Evolutionary conservation across 2,888 invertebrate genomes (phyloP).

Genomic region (Ptychoptera contaminata): DNA sequence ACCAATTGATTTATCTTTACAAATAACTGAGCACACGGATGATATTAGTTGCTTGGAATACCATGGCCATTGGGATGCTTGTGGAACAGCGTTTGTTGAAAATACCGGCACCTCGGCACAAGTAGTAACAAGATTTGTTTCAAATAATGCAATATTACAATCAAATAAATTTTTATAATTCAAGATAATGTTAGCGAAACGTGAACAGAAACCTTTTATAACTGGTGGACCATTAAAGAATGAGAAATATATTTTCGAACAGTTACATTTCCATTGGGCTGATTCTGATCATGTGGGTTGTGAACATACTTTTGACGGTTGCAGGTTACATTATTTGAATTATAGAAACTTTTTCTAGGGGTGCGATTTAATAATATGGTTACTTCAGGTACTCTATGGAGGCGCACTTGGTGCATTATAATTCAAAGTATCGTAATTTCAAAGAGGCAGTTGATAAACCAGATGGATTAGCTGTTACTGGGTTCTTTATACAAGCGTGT

Average conservation of each 20-base stretch:
- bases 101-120: slow-evolving; percentile 36
- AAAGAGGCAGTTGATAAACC: slow-evolving; percentile 47
- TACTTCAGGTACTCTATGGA: slow-evolving; percentile 64
- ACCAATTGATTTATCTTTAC: slow-evolving; percentile 30
- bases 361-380: neutral
- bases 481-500: slow-evolving; percentile 45
- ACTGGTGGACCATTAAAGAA: slow-evolving; percentile 46
- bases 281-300: slow-evolving; percentile 59
- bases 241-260: slow-evolving; percentile 54
- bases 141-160: slow-evolving; percentile 15
- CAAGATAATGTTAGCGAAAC: slow-evolving; percentile 36
- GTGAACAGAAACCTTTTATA: slow-evolving; percentile 38
- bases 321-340: neutral
- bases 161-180: neutral
- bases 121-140: slow-evolving; percentile 19
- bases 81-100: slow-evolving; percentile 27
- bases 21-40: slow-evolving; percentile 28
- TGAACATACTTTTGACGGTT: slow-evolving; percentile 60
- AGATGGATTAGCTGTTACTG: slow-evolving; percentile 55
- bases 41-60: slow-evolving; percentile 30
- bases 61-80: slow-evolving; percentile 31
- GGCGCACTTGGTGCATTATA: slow-evolving; percentile 66
- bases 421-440: slow-evolving; percentile 48
- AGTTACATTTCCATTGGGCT: slow-evolving; percentile 72
- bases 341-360: neutral